phyloP scores from a whole-genome alignment of 2,797 vertebrate genomes.

The Pangasius djambal region DNA sequence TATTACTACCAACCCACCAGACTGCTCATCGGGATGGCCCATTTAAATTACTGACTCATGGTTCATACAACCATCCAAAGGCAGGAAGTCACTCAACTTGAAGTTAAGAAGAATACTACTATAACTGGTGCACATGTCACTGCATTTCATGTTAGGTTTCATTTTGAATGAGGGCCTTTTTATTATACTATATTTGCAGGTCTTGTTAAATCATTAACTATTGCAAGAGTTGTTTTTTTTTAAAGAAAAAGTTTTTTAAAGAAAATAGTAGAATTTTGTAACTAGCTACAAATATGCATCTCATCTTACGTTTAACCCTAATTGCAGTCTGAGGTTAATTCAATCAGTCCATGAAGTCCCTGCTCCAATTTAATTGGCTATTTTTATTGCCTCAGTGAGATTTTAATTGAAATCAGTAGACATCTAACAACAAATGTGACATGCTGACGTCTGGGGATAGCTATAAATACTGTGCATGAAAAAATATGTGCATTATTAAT shows the following conservation, averaged over 20 bases:
- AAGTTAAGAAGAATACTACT: background rate
- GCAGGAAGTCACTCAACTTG: background rate
- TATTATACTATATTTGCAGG: background rate
- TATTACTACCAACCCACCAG: background rate
- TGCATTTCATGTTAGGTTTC: background rate
- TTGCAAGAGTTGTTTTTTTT: background rate
- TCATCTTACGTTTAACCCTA: conserved; percentile 79
- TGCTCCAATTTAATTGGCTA: conserved; percentile 87
- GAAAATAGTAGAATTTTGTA: conserved; percentile 56
- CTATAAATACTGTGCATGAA: conserved; percentile 79
- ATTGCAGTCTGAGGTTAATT: conserved; percentile 86
- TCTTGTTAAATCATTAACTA: background rate
- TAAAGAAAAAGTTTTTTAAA: background rate
- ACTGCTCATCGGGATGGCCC: background rate
- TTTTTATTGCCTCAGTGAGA: conserved; percentile 84
- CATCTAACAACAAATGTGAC: conserved; percentile 86
- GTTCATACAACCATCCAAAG: background rate
- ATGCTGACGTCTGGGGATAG: conserved; percentile 82
- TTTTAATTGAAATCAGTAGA: conserved; percentile 87
- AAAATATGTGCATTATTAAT: conserved; percentile 83
- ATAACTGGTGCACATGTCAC: background rate
- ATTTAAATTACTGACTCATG: background rate
- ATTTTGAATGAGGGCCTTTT: background rate
- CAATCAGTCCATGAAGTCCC: conserved; percentile 83
- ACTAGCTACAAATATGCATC: conserved; percentile 75